Percentiles rank a stretch among this genome's conserved stretches.
Conservation (phyloP, 1,140 invertebrate species). For the Apis cerana region DNA sequence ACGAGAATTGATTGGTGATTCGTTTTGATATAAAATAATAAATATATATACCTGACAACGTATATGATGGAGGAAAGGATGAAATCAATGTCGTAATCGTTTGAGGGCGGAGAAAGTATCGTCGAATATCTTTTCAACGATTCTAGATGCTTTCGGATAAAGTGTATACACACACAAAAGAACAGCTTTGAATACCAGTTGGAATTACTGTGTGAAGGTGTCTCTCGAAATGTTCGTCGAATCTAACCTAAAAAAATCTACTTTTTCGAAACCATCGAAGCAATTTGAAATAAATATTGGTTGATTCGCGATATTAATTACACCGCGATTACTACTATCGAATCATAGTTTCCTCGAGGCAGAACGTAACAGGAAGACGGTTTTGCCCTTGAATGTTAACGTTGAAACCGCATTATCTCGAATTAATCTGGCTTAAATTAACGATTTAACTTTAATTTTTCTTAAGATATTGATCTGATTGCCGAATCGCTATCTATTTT, state of each 20-base stretch:
- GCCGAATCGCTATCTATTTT: conserved; percentile 9
- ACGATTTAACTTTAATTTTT: neutral
- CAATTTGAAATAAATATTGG: neutral
- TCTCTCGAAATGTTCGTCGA: too few species aligned
- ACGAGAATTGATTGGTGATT: too few species aligned
- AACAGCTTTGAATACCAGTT: neutral
- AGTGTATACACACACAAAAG: neutral
- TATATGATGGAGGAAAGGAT: conserved; percentile 51
- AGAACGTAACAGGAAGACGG: conserved; percentile 7
- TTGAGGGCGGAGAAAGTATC: conserved; percentile 63
- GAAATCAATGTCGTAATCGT: conserved; percentile 59
- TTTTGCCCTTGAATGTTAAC: neutral
- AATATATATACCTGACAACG: neutral
- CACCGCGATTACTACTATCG: conserved; percentile 18
- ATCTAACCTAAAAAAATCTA: too few species aligned
- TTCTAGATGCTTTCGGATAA: conserved; percentile 28
- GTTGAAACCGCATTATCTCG: neutral
- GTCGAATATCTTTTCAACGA: conserved; percentile 19
- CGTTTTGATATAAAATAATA: conserved; percentile 5
- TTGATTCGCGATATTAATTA: neutral
- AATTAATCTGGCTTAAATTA: neutral
- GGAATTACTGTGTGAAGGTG: neutral
- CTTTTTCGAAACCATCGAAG: neutral
- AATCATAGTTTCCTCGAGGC: conserved; percentile 12
- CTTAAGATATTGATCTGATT: neutral